These are phyloP conservation scores for Muscicapa striata DNA, from an alignment of 2,797 vertebrate species.

Conservation along the genomic window DNA sequence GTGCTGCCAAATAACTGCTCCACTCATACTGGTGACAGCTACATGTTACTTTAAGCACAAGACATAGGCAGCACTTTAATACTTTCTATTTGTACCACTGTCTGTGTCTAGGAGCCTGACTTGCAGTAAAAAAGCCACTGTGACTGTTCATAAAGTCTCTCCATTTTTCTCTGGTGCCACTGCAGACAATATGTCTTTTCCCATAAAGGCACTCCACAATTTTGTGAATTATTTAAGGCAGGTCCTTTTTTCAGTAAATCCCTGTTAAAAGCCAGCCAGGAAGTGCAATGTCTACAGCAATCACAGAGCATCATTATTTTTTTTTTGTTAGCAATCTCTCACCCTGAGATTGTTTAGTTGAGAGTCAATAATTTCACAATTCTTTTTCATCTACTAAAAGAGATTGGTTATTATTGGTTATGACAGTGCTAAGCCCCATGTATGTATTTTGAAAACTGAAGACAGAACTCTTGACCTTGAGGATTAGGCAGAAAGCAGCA, in stretches of 20 bases:
- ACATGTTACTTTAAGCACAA: neutral
- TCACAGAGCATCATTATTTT: neutral
- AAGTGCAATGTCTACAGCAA: neutral
- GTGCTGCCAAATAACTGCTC: neutral
- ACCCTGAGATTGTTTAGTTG: neutral
- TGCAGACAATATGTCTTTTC: neutral
- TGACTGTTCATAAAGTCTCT: neutral
- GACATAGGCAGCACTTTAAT: neutral
- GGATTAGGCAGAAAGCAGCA: neutral
- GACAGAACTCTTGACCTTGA: neutral
- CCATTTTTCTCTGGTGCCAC: neutral
- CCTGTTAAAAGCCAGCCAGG: neutral
- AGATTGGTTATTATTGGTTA: neutral
- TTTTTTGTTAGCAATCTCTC: neutral
- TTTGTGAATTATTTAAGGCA: constrained; percentile 1
- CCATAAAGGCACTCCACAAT: neutral
- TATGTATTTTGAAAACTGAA: neutral
- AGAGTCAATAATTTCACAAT: neutral
- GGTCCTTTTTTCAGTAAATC: neutral
- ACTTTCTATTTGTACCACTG: neutral
- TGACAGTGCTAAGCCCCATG: neutral
- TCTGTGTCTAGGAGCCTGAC: neutral
- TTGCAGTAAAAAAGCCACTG: neutral
- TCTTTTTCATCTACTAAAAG: neutral
- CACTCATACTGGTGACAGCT: neutral